Evolutionary conservation across 2,113 vertebrate species (phyloP), one percentile per base, ranked within the genome.

Genomic region (Ptilonorhynchus violaceus): DNA sequence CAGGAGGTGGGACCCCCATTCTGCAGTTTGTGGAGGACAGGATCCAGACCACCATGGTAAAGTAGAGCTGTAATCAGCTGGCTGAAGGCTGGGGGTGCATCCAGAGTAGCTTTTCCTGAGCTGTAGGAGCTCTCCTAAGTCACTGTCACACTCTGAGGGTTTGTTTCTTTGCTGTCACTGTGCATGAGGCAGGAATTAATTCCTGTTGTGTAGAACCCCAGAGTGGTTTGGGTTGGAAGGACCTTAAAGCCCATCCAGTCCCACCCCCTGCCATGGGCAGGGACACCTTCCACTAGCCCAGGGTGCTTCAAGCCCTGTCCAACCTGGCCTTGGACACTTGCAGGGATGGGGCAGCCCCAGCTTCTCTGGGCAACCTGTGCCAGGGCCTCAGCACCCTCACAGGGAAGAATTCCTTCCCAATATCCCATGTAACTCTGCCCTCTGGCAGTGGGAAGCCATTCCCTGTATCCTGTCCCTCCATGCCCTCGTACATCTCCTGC

Each of bases 41-140:
- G 47, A 97, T 98, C 15, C 98, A 99, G 95, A 98, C 91, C 33
- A 98, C 98, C 31, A 98, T 99, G 99, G 99, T 99, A 98, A 91
- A 3, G 75, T 52, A 4, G 2, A 52, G 69, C 47, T 89, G 55
- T 13, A 24, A 20, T 18, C 63, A 39, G 3, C 13, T 24, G 76
- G 3, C 1, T 74, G 75, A 31, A 21, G 78, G 25, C 4, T 47
- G 33, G 13, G 35, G 20, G n/a, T 41, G 41, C 9, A 10, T n/a
- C 15, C 15, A 60, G 37, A 5, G 37, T 13, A 15, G 28, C 60
- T 85, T 41, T 78, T 41, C 6, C 3, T 11, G 6, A 47, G 28
- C 35, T 50, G 24, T 25, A 33, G 3, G 22, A 66, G 13, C 56
- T 82, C 30, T n/a, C 1, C 33, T 20, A 16, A 47, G 33, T 28